phyloP scores from a whole-genome alignment of 2,888 invertebrate species.

The Schrankia costaestrigalis region DNA sequence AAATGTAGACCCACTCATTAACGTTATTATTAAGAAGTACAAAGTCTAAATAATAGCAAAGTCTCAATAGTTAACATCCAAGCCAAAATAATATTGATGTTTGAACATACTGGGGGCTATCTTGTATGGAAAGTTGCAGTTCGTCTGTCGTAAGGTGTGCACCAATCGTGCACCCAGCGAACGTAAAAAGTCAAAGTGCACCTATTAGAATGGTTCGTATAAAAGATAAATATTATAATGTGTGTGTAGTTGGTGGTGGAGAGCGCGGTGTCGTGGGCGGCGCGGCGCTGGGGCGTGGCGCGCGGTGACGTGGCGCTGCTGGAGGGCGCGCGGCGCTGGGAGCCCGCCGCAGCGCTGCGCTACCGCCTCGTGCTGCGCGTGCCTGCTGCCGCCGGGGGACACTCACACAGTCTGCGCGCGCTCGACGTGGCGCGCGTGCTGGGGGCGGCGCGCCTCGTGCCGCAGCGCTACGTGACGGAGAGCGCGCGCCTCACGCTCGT shows the following conservation, averaged over 20 bases:
- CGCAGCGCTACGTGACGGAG: constrained; percentile 98
- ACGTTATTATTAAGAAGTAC: no score
- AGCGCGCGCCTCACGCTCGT: constrained; percentile 90
- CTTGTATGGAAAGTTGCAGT: no score
- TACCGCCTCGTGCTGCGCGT: constrained; percentile 47
- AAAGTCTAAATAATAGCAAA: no score
- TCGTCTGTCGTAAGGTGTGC: no score
- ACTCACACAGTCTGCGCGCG: constrained; percentile 57
- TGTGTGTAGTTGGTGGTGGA: constrained; percentile 41
- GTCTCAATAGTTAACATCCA: no score
- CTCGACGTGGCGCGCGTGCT: constrained; percentile 91
- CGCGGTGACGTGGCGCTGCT: constrained; percentile 25
- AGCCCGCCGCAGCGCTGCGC: constrained; percentile 52
- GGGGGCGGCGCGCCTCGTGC: constrained; percentile 92
- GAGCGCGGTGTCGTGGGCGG: constrained; percentile 42
- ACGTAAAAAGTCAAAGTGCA: no score
- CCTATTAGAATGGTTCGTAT: neutral
- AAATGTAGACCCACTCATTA: no score
- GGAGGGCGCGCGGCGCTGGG: constrained; percentile 63
- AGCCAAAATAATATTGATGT: no score
- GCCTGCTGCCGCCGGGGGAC: no score
- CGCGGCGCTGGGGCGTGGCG: constrained; percentile 37
- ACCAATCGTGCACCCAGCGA: no score
- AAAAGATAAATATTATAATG: neutral
- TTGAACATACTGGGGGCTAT: no score